phyloP scores from a whole-genome alignment of 2,113 vertebrate species.

The Neodontobutis hainanensis region DNA sequence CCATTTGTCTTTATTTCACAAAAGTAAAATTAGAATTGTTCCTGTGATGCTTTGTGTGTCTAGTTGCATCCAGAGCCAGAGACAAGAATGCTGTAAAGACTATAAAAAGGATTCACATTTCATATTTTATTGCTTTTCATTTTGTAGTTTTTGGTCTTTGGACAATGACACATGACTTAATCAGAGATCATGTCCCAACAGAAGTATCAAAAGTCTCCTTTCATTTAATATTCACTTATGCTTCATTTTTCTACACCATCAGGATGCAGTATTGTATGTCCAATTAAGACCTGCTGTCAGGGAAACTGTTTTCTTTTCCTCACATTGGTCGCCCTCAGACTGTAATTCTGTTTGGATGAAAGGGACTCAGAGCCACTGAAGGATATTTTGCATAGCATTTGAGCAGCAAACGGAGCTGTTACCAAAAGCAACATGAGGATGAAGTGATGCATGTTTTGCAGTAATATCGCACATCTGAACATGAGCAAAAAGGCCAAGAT shows the following conservation, averaged over 20 bases:
- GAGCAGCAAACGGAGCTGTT: constrained; percentile 23
- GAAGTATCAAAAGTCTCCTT: no score
- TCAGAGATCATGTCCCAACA: no score
- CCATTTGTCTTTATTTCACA: no score
- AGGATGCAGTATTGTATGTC: neutral
- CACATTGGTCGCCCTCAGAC: neutral
- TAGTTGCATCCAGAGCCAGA: no score
- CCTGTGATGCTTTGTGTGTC: no score
- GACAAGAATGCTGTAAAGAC: no score
- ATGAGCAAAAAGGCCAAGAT: constrained; percentile 36
- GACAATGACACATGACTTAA: no score
- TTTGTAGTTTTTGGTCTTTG: no score
- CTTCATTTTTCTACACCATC: neutral
- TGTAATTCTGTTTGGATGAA: neutral
- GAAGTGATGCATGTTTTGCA: constrained; percentile 14
- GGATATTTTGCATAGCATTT: constrained; percentile 25
- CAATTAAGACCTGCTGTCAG: neutral
- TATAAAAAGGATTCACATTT: no score
- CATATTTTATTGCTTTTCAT: no score
- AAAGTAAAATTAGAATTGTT: no score
- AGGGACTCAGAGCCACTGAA: neutral
- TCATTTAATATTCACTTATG: neutral
- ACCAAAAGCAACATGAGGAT: constrained; percentile 23
- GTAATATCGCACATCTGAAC: constrained; percentile 9
- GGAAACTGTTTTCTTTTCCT: constrained; percentile 7